These are phyloP conservation scores for Macroglossus sobrinus DNA, from an alignment of 2,113 vertebrate genomes.

Conservation along the genomic window DNA sequence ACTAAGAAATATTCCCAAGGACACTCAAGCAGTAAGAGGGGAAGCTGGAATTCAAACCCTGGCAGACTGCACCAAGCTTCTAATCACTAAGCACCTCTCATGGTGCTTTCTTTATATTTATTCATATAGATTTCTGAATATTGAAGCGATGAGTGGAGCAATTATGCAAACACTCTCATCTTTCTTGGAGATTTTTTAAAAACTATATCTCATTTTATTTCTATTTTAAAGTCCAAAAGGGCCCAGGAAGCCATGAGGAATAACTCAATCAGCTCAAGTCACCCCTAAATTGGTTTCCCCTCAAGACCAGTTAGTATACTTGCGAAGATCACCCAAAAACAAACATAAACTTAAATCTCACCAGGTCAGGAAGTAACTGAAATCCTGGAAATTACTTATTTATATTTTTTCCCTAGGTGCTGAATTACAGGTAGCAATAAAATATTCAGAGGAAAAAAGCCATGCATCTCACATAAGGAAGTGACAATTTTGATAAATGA, in stretches of 20 bases:
- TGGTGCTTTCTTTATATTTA: not conserved
- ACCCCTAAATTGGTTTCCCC: not conserved
- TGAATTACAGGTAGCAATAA: not conserved
- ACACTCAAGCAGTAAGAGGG: not conserved
- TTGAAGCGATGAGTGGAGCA: not conserved
- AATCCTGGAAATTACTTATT: not conserved
- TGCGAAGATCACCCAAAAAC: not conserved
- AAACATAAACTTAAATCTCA: not conserved
- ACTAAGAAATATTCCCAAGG: not conserved
- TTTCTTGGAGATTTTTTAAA: not conserved
- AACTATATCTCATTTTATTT: not conserved
- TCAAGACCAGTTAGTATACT: not conserved
- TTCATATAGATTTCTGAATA: not conserved
- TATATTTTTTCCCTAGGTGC: not conserved
- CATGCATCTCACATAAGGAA: not conserved
- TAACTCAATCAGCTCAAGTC: not conserved
- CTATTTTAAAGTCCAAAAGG: not conserved
- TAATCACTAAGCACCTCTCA: not conserved
- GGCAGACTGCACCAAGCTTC: not conserved
- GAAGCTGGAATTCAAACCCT: not conserved
- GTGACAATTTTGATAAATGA: not conserved
- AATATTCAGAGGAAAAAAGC: not conserved
- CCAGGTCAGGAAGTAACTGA: constrained; percentile 1
- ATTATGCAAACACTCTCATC: not conserved
- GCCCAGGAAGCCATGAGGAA: not conserved